phyloP scores from a whole-genome alignment of 2,888 invertebrate genomes.

The Tanytarsus gracilentus region DNA sequence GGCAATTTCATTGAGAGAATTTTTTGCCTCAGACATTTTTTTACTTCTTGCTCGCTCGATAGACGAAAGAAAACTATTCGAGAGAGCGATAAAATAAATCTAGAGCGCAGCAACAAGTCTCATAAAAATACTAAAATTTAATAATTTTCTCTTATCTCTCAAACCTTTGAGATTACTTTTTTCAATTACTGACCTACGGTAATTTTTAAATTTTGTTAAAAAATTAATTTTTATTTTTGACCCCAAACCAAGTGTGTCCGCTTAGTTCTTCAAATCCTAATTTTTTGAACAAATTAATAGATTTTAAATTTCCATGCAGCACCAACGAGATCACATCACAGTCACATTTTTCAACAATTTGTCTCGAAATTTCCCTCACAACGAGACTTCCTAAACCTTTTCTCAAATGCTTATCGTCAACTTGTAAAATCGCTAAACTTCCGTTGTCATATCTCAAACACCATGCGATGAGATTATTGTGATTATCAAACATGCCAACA shows the following conservation, averaged over 20 bases:
- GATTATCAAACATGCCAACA: constrained; percentile 37
- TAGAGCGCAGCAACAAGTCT: too few species aligned
- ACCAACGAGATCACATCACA: constrained; percentile 36
- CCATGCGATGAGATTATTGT: constrained; percentile 39
- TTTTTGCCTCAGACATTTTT: background rate
- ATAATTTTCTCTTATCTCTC: too few species aligned
- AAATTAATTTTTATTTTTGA: background rate
- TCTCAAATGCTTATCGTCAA: constrained; percentile 34
- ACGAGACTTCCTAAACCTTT: constrained; percentile 35
- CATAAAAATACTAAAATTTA: too few species aligned
- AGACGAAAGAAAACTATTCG: background rate
- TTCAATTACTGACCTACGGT: too few species aligned
- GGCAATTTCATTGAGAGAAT: constrained; percentile 32
- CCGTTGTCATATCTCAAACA: constrained; percentile 35
- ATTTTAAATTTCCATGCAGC: constrained; percentile 33
- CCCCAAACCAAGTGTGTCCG: background rate
- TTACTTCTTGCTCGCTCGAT: background rate
- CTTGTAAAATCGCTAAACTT: constrained; percentile 36
- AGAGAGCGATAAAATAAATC: background rate
- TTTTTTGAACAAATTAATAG: constrained; percentile 34
- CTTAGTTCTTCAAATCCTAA: constrained; percentile 35
- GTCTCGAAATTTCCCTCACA: constrained; percentile 33
- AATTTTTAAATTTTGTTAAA: too few species aligned
- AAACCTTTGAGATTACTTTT: too few species aligned
- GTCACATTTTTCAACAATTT: constrained; percentile 34